These are phyloP conservation scores for Notodonta ziczac DNA, from an alignment of 2,888 invertebrate species.

Conservation along the genomic window DNA sequence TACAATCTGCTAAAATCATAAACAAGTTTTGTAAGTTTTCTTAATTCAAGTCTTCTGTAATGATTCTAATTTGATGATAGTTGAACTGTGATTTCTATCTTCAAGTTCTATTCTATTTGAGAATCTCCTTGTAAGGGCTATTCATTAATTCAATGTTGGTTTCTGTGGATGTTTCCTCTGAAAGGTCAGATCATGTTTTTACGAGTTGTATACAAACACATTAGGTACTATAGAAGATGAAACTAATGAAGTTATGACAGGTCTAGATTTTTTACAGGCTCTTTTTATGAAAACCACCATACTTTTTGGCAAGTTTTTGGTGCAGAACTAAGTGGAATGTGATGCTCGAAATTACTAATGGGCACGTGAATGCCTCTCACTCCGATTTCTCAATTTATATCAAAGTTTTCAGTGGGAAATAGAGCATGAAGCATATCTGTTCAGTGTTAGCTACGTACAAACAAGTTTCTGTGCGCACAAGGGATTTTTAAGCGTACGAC, in stretches of 20 bases:
- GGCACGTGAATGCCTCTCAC: constrained; percentile 58
- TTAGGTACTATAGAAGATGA: background rate
- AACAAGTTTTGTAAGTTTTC: background rate
- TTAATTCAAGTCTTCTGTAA: background rate
- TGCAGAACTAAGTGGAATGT: constrained; percentile 35
- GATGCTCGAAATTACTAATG: constrained; percentile 39
- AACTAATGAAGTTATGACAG: background rate
- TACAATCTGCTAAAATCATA: background rate
- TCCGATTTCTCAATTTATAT: constrained; percentile 57
- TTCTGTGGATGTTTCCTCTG: background rate
- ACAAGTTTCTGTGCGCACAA: constrained; percentile 17
- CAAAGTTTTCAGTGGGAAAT: constrained; percentile 61
- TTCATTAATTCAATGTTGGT: background rate
- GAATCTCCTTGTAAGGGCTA: background rate
- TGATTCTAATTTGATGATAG: background rate
- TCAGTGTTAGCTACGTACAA: constrained; percentile 30
- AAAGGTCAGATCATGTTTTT: background rate
- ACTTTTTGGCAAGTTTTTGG: constrained; percentile 18
- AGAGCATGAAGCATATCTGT: constrained; percentile 59
- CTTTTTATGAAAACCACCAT: background rate
- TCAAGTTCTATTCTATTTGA: background rate
- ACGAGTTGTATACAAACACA: background rate
- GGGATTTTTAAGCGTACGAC: constrained; percentile 12
- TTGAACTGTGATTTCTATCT: background rate
- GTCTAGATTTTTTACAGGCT: background rate